Evolutionary conservation across 1,140 invertebrate species (phyloP).

Genomic region (Anastatus disparis): DNA sequence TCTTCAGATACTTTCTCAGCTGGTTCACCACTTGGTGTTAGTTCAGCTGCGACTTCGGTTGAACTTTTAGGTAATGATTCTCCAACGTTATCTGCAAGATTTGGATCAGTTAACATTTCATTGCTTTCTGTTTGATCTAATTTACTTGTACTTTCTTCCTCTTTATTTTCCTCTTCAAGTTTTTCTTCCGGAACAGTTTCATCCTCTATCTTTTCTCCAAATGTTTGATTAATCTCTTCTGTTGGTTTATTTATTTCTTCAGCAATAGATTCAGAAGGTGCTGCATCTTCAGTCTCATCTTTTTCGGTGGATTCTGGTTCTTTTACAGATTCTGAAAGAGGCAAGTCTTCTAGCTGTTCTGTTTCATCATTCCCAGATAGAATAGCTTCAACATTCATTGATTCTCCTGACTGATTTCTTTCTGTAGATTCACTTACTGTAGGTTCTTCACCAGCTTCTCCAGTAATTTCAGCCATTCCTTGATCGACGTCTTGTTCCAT

Average conservation of each 20-base stretch:
- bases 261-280: neutral
- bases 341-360: neutral
- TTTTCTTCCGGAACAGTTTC: neutral
- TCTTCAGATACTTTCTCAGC: neutral
- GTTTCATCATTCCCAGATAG: slow-evolving; percentile 5
- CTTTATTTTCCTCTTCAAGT: slow-evolving; percentile 22
- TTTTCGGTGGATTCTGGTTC: neutral
- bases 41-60: neutral
- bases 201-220: neutral
- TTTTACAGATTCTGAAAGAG: neutral
- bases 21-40: neutral
- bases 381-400: slow-evolving; percentile 39
- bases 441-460: slow-evolving; percentile 31
- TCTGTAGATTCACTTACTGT: slow-evolving; percentile 31
- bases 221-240: neutral
- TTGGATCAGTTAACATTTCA: slow-evolving; percentile 25
- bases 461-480: slow-evolving; percentile 43
- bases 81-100: neutral
- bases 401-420: slow-evolving; percentile 9
- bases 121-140: neutral
- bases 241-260: slow-evolving; percentile 1
- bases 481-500: slow-evolving; percentile 63
- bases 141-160: neutral
- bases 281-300: neutral
- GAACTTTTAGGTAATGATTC: slow-evolving; percentile 24